phyloP scores from a whole-genome alignment of 2,797 vertebrate species.

The Cossypha dichroa region DNA sequence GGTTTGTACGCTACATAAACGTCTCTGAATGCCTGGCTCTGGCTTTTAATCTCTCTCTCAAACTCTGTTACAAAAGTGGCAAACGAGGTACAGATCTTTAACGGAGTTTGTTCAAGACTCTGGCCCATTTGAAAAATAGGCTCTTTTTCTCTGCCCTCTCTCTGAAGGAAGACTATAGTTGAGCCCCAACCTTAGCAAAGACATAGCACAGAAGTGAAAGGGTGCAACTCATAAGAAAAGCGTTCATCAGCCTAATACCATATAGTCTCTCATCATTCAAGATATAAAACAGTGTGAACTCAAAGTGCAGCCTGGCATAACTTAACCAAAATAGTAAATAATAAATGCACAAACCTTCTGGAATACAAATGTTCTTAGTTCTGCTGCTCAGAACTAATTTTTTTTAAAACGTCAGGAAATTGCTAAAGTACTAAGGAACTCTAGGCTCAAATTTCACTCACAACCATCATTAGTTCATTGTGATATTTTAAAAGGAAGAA shows the following conservation, averaged over 20 bases:
- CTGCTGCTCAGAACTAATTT: background rate
- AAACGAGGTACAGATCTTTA: background rate
- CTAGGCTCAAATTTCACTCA: background rate
- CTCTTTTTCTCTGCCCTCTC: background rate
- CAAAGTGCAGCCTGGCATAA: background rate
- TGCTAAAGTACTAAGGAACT: background rate
- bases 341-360: background rate
- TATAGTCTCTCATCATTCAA: background rate
- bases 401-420: background rate
- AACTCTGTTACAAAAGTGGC: background rate
- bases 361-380: background rate
- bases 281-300: background rate
- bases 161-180: background rate
- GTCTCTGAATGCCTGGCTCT: background rate
- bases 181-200: background rate
- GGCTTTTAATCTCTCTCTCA: background rate
- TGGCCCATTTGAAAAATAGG: background rate
- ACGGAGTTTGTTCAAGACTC: background rate
- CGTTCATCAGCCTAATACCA: fast-evolving
- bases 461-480: background rate
- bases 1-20: background rate
- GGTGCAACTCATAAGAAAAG: background rate
- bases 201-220: background rate
- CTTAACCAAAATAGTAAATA: background rate
- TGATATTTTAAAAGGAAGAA: background rate